Evolutionary conservation across 1,140 invertebrate genomes (phyloP).

Genomic region (Zaprionus kolodkinae): DNA sequence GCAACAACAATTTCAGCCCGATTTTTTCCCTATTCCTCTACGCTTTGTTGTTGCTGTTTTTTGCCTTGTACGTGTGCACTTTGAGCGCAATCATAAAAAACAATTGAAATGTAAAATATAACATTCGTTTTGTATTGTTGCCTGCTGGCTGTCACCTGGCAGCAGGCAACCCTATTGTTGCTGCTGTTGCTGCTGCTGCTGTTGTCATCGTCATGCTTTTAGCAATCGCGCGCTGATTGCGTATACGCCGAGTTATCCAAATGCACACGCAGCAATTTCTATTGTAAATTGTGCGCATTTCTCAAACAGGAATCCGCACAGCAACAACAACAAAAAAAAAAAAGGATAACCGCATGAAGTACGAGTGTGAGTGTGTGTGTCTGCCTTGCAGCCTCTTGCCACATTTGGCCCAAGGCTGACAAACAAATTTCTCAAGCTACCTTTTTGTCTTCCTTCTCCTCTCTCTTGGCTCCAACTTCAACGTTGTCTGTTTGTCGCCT

Average conservation of each 20-base stretch:
- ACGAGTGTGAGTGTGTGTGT: slow-evolving; percentile 24
- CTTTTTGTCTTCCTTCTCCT: slow-evolving; percentile 54
- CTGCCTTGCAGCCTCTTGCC: slow-evolving; percentile 49
- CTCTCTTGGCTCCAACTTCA: background rate
- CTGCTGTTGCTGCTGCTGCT: slow-evolving; percentile 40
- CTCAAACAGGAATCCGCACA: slow-evolving; percentile 52
- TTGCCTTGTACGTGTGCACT: slow-evolving; percentile 68
- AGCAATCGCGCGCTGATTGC: slow-evolving; percentile 77
- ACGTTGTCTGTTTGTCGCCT: slow-evolving; percentile 50
- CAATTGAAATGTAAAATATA: slow-evolving; percentile 83
- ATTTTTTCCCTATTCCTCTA: background rate
- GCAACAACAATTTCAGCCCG: slow-evolving; percentile 32
- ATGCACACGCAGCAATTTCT: slow-evolving; percentile 80
- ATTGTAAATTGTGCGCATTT: slow-evolving; percentile 81
- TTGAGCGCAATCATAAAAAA: slow-evolving; percentile 81
- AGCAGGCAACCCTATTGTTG: slow-evolving; percentile 12
- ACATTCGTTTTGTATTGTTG: slow-evolving; percentile 63
- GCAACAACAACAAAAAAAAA: background rate
- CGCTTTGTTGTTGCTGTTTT: slow-evolving; percentile 15
- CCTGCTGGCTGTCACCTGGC: slow-evolving; percentile 58
- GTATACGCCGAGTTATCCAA: slow-evolving; percentile 78
- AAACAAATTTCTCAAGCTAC: slow-evolving; percentile 71
- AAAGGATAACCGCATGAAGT: slow-evolving; percentile 29
- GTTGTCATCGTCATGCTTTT: slow-evolving; percentile 63
- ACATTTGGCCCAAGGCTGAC: slow-evolving; percentile 65